Conservation (phyloP, 2,113 vertebrate species). For the Indicator maculatus region DNA sequence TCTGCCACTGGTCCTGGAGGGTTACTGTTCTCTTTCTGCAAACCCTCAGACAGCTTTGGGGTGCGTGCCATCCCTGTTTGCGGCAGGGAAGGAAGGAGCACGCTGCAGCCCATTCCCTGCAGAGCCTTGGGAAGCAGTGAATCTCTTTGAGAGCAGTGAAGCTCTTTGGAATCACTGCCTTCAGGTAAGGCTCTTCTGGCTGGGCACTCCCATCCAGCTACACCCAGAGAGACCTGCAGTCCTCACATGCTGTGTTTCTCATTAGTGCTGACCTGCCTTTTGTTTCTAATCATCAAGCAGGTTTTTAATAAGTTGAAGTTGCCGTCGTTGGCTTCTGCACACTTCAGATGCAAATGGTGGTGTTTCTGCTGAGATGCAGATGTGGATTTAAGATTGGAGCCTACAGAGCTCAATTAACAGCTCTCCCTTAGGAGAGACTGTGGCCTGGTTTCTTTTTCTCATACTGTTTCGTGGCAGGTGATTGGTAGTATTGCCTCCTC, state of each 20-base stretch:
- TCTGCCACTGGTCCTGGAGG: not conserved
- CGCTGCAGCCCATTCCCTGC: not conserved
- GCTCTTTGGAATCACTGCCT: not conserved
- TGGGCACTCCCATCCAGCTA: fast-evolving
- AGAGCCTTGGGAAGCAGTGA: fast-evolving
- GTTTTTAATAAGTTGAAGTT: slow-evolving; percentile 4
- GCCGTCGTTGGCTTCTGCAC: not conserved
- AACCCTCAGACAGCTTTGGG: not conserved
- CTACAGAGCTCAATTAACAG: slow-evolving; percentile 42
- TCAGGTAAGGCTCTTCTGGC: not conserved
- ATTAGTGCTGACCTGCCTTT: not conserved
- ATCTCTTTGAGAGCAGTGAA: no score
- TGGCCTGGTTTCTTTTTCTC: slow-evolving; percentile 48
- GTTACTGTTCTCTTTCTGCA: not conserved
- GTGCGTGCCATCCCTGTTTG: not conserved
- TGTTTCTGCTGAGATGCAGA: not conserved
- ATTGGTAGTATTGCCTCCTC: slow-evolving; percentile 1
- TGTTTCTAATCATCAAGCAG: not conserved
- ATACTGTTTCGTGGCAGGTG: not conserved
- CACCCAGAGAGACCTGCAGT: not conserved
- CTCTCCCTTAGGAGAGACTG: slow-evolving; percentile 6
- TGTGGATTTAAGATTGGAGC: not conserved
- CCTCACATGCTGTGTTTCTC: fast-evolving
- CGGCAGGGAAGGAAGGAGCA: not conserved
- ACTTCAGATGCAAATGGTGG: not conserved